Conservation (phyloP, 2,888 invertebrate genomes). For the Herminia tarsipennalis region DNA sequence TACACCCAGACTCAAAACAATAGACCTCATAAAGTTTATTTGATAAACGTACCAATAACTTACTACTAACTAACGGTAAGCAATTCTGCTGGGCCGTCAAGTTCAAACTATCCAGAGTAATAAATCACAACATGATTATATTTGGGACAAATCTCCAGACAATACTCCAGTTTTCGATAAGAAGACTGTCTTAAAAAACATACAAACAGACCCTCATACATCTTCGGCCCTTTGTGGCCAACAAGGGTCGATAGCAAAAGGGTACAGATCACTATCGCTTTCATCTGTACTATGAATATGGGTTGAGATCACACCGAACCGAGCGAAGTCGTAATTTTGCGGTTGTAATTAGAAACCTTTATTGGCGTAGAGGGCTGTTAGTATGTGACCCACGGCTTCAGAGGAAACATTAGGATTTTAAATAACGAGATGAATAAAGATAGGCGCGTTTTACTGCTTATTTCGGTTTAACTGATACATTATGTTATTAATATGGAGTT, state of each 20-base stretch:
- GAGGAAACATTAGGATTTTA: background rate
- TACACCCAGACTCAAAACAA: too few species aligned
- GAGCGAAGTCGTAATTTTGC: conserved; percentile 10
- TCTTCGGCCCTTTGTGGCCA: conserved; percentile 18
- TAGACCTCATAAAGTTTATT: too few species aligned
- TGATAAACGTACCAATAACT: too few species aligned
- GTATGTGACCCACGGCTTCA: conserved; percentile 1
- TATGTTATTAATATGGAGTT: background rate
- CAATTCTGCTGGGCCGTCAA: too few species aligned
- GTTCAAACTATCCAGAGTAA: background rate
- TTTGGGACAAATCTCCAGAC: conserved; percentile 1
- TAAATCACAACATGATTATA: background rate
- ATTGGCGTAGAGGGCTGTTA: conserved; percentile 4
- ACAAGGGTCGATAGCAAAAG: conserved; percentile 26
- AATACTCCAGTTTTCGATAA: conserved; percentile 5
- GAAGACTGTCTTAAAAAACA: conserved; percentile 16
- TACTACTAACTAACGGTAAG: too few species aligned
- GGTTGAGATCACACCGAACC: conserved; percentile 21
- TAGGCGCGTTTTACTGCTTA: background rate
- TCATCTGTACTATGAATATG: conserved; percentile 28
- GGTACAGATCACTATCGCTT: conserved; percentile 23
- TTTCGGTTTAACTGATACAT: background rate
- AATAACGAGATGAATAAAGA: conserved; percentile 4
- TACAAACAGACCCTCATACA: conserved; percentile 13
- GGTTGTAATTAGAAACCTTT: conserved; percentile 13